A percentile compares a stretch with the other conserved stretches of the same genome.
Conservation (phyloP, 2,797 vertebrate species). For the Thunnus albacares region DNA sequence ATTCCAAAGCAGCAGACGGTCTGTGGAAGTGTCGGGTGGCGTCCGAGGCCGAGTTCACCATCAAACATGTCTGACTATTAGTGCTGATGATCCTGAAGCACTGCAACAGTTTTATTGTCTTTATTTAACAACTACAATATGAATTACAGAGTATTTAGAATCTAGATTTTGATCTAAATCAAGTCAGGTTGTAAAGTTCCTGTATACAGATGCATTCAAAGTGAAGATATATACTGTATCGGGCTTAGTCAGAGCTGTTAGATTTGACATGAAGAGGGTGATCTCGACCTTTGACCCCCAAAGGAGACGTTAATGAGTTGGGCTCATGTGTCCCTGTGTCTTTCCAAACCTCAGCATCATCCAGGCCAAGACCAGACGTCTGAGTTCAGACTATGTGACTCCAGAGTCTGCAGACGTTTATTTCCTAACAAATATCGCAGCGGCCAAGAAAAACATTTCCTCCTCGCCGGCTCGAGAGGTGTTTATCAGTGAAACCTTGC, state of each 20-base stretch:
- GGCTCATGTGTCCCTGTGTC: constrained; percentile 74
- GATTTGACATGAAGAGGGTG: constrained; percentile 33
- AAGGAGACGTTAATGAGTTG: constrained; percentile 36
- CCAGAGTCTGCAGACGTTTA: constrained; percentile 23
- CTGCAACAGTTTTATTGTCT: too few relatives aligned
- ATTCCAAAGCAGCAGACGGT: constrained; percentile 72
- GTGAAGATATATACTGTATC: too few relatives aligned
- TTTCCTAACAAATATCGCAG: not conserved
- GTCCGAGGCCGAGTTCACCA: constrained; percentile 69
- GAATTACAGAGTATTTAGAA: too few relatives aligned
- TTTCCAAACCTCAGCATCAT: constrained; percentile 28
- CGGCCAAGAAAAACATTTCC: not conserved
- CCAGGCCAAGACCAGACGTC: not conserved
- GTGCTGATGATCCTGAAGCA: not conserved
- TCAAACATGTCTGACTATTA: not conserved
- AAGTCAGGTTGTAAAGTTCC: not conserved
- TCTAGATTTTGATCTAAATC: too few relatives aligned
- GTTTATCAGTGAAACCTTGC: too few relatives aligned
- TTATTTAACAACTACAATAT: too few relatives aligned
- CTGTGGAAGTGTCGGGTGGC: constrained; percentile 66
- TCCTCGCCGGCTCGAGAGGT: not conserved
- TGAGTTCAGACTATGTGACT: not conserved
- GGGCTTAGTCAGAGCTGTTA: not conserved
- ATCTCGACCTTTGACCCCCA: constrained; percentile 72
- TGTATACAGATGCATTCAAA: too few relatives aligned